These are phyloP conservation scores for Ectemnius cavifrons DNA, from an alignment of 2,888 invertebrate genomes.

Conservation along the genomic window DNA sequence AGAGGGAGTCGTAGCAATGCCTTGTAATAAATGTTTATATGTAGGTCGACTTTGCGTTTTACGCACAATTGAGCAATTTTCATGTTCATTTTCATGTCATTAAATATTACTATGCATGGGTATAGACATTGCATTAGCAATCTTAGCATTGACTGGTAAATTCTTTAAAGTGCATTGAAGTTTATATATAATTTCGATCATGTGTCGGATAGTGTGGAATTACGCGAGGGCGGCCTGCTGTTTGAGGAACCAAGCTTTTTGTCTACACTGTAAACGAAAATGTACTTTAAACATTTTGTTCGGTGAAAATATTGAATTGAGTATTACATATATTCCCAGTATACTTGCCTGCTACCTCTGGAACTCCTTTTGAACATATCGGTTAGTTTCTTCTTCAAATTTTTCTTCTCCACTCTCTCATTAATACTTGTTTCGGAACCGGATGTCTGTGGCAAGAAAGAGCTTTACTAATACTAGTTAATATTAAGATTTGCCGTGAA, in stretches of 20 bases:
- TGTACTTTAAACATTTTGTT: constrained; percentile 16
- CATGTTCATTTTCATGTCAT: constrained; percentile 22
- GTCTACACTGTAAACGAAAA: constrained; percentile 63
- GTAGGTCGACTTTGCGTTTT: constrained; percentile 3
- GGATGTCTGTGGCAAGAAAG: constrained; percentile 66
- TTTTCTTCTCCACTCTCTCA: constrained; percentile 81
- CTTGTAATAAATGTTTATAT: no score
- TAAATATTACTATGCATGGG: constrained; percentile 23
- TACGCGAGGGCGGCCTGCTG: constrained; percentile 72
- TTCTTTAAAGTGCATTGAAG: constrained; percentile 2
- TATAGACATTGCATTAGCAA: constrained; percentile 17
- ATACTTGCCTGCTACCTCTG: constrained; percentile 65
- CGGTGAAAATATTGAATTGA: background rate
- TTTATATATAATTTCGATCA: constrained; percentile 33
- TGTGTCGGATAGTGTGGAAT: constrained; percentile 67
- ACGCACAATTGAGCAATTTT: constrained; percentile 44
- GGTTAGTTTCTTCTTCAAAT: constrained; percentile 88
- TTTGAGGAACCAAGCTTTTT: constrained; percentile 68
- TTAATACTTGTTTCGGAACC: constrained; percentile 74
- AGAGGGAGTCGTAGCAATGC: no score
- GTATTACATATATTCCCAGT: constrained; percentile 5
- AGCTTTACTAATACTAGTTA: constrained; percentile 17
- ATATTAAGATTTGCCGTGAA: background rate
- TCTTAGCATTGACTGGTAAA: constrained; percentile 7
- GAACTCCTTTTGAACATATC: constrained; percentile 88